phyloP scores from a whole-genome alignment of 2,797 vertebrate species.

The Oophaga sylvatica region DNA sequence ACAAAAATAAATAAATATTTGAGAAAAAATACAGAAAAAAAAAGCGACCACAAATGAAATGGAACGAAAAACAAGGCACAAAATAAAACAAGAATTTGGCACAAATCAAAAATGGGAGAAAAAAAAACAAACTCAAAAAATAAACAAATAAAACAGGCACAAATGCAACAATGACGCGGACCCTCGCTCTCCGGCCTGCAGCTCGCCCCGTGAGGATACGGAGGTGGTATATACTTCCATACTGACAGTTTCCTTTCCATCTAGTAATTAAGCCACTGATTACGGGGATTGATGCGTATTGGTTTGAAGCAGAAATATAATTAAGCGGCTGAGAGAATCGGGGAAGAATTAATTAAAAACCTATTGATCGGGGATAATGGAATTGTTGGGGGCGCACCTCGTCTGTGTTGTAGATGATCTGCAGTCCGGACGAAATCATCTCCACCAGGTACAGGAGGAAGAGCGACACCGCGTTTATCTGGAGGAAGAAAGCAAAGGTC shows the following conservation, averaged over 20 bases:
- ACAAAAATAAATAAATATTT: too few relatives aligned
- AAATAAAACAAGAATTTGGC: too few relatives aligned
- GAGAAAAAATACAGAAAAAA: too few relatives aligned
- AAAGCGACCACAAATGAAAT: too few relatives aligned
- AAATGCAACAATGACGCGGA: too few relatives aligned
- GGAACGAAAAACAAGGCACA: too few relatives aligned
- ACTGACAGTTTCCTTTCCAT: background rate
- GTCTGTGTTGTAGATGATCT: slow-evolving; percentile 97
- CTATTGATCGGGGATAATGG: slow-evolving; percentile 40
- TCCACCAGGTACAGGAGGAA: slow-evolving; percentile 95
- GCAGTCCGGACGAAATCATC: slow-evolving; percentile 95
- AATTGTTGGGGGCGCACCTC: slow-evolving; percentile 80
- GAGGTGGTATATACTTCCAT: background rate
- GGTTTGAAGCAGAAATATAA: slow-evolving; percentile 35
- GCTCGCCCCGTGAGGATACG: too few relatives aligned
- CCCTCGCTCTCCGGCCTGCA: too few relatives aligned
- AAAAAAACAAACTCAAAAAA: too few relatives aligned
- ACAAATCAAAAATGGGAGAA: background rate
- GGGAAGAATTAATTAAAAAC: slow-evolving; percentile 45
- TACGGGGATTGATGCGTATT: slow-evolving; percentile 2
- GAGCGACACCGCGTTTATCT: slow-evolving; percentile 91
- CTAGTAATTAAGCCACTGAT: background rate
- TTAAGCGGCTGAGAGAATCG: slow-evolving; percentile 6
- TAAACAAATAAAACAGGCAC: too few relatives aligned
- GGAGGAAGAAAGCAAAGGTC: slow-evolving; percentile 37